Evolutionary conservation across 2,113 vertebrate genomes (phyloP).

Genomic region (Camelus dromedarius): DNA sequence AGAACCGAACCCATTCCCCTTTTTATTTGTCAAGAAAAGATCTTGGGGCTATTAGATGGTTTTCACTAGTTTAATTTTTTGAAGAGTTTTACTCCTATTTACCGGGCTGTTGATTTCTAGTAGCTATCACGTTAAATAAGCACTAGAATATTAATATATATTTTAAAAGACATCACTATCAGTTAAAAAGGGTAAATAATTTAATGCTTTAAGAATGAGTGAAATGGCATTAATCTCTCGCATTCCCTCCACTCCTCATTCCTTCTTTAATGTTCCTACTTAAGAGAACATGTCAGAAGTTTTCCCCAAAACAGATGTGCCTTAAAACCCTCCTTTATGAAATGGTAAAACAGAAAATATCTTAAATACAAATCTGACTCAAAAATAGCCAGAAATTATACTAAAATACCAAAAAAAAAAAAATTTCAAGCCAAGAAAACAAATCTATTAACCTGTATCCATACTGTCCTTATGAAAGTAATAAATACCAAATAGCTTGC

Average conservation of each 20-base stretch:
- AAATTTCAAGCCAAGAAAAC: background rate
- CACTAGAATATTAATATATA: background rate
- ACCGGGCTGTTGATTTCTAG: background rate
- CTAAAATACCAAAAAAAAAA: background rate
- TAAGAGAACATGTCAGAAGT: background rate
- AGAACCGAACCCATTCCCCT: background rate
- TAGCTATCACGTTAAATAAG: background rate
- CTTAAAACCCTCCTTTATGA: background rate
- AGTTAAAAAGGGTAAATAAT: background rate
- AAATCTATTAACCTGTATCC: background rate
- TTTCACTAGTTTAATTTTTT: constrained; percentile 11
- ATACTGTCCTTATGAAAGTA: background rate
- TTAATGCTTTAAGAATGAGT: background rate
- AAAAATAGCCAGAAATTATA: background rate
- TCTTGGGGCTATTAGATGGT: background rate
- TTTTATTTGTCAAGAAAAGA: background rate
- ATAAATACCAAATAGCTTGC: background rate
- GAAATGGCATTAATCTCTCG: background rate
- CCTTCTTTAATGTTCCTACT: background rate
- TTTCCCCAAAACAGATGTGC: background rate
- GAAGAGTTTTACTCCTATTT: background rate
- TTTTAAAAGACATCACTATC: background rate
- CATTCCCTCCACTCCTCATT: background rate
- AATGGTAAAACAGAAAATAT: background rate
- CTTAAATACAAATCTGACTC: background rate